Percentiles rank a stretch among this genome's conserved stretches.
Conservation (phyloP, 2,797 vertebrate species). For the Dermochelys coriacea region DNA sequence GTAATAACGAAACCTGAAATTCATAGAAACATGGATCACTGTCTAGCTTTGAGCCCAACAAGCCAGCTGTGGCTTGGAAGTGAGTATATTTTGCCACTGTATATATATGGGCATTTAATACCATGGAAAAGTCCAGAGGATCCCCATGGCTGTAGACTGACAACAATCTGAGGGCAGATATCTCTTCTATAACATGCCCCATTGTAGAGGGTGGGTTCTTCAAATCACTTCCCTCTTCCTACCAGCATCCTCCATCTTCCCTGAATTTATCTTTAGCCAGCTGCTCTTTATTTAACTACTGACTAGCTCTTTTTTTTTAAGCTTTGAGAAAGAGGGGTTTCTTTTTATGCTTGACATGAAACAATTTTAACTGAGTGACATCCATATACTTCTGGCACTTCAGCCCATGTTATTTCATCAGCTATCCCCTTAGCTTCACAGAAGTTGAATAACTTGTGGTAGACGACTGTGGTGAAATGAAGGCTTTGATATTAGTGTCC, state of each 20-base stretch:
- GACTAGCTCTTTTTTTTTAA: not conserved
- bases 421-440: not conserved
- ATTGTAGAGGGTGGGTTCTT: not conserved
- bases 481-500: not conserved
- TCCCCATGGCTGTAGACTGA: too few relatives aligned
- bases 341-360: not conserved
- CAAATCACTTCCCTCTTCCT: not conserved
- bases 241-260: not conserved
- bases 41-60: not conserved
- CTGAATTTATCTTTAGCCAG: constrained; percentile 21
- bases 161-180: too few relatives aligned
- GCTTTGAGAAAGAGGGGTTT: not conserved
- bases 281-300: constrained; percentile 13
- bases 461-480: not conserved
- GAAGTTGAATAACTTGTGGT: not conserved
- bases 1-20: too few relatives aligned
- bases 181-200: too few relatives aligned
- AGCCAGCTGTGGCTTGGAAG: too few relatives aligned
- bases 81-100: not conserved
- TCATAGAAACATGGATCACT: too few relatives aligned
- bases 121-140: not conserved
- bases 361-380: not conserved
- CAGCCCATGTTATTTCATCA: not conserved
- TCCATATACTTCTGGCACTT: not conserved
- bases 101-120: not conserved